Percentiles rank a stretch among this genome's conserved stretches.
Evolutionary conservation across 2,113 vertebrate species (phyloP).

Genomic region (Myodes glareolus): DNA sequence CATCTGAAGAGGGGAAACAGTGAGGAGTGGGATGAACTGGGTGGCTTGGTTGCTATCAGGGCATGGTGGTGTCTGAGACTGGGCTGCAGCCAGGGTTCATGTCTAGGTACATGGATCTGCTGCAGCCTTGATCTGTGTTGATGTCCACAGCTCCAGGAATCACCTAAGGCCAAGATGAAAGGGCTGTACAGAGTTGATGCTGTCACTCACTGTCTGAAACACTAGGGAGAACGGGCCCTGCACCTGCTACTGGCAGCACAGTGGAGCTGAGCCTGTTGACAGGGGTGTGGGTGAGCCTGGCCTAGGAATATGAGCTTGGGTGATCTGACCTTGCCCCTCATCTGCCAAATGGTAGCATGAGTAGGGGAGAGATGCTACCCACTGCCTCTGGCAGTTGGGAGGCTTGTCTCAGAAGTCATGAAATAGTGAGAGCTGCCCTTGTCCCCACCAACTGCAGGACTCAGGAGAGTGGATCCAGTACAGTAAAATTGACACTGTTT

Average conservation of each 20-base stretch:
- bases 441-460: rapidly evolving
- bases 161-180: background rate
- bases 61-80: background rate
- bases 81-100: background rate
- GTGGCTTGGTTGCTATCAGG: background rate
- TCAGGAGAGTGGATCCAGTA: too few species aligned
- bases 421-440: background rate
- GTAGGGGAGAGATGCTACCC: background rate
- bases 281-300: too few species aligned
- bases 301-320: rapidly evolving
- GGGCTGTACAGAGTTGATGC: background rate
- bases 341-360: background rate
- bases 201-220: background rate
- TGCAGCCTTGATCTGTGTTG: background rate
- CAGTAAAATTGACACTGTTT: background rate
- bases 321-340: background rate
- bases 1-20: rapidly evolving
- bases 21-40: background rate
- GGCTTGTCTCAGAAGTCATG: rapidly evolving
- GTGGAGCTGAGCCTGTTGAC: background rate
- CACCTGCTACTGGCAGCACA: background rate
- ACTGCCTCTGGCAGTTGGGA: background rate
- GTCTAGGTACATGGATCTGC: background rate
- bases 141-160: background rate
- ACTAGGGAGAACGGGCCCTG: background rate